Base-by-base conservation (phyloP, 2,113 vertebrate genomes). In the Otis tarda region DNA sequence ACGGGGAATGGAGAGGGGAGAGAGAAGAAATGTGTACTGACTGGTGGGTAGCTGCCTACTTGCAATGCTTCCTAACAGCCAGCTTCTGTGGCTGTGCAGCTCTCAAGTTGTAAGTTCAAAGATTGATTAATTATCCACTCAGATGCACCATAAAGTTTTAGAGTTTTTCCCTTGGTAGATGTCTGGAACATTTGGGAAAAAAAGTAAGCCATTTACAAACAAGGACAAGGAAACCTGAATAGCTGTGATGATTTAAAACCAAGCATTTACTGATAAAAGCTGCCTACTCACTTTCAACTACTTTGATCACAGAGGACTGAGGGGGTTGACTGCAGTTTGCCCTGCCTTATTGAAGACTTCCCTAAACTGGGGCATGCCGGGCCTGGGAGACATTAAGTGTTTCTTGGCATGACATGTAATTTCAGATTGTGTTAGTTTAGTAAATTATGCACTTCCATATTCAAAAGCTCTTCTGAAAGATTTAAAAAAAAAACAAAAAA, bases 241-340 rank as follows among this genome's bases (percentile, higher is more conserved):
- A 90, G 87, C 65, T 92, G 57, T 60, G 94, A 65, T 78, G 87
- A 83, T 92, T 96, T 92, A 87, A 94, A 92, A 6, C 59, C 31
- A 37, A 77, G 56, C 69, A 83, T 90, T 96, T 96, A 68, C 79
- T 94, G 86, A 90, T 89, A 92, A 94, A 96, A 93, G 86, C 92
- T 96, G 70, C 61, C 74, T 93, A 45, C 90, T 91, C 47, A 2
- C 53, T 93, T 94, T 69, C 93, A 84, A 85, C 53, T 69, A 14
- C 83, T 94, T 93, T 91, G 86, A 92, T 94, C 89, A 71, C 23
- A 45, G 70, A 82, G 68, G 52, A 74, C 20, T 56, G 71, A 75
- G 59, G 83, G 53, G 68, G 52, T 31, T 92, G 74, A 31, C 75
- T 92, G 64, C 59, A 41, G 19, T 9, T 14, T 68, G 64, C 28